Evolutionary conservation across 2,888 invertebrate species (phyloP).

Genomic region (Epirrhoe tristata): DNA sequence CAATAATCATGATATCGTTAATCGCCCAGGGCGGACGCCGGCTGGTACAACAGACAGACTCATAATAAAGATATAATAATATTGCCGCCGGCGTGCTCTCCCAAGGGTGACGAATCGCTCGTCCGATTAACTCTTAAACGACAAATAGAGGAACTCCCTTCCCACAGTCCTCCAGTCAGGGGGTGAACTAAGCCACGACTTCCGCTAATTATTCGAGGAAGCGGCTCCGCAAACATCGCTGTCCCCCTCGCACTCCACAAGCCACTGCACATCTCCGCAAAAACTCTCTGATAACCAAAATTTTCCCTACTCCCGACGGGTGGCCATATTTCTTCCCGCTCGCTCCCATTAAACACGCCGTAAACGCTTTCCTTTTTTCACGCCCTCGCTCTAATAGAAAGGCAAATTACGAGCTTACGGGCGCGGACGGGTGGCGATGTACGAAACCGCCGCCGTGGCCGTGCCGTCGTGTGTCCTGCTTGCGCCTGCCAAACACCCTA

Average conservation of each 20-base stretch:
- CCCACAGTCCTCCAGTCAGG: constrained; percentile 72
- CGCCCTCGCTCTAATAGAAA: constrained; percentile 86
- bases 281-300: constrained; percentile 84
- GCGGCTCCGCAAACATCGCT: constrained; percentile 72
- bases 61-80: constrained; percentile 84
- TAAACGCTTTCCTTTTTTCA: constrained; percentile 86
- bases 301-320: constrained; percentile 83
- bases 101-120: constrained; percentile 84
- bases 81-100: constrained; percentile 74
- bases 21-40: constrained; percentile 69
- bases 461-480: constrained; percentile 68
- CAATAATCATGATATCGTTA: constrained; percentile 81
- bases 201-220: constrained; percentile 83
- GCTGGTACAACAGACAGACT: constrained; percentile 61
- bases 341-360: constrained; percentile 85
- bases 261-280: constrained; percentile 83
- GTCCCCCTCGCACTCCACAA: constrained; percentile 75
- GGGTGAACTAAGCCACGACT: constrained; percentile 84
- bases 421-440: constrained; percentile 85
- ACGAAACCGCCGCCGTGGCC: constrained; percentile 77
- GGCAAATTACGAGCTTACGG: constrained; percentile 86
- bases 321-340: constrained; percentile 85
- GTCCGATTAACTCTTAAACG: constrained; percentile 85
- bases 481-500: constrained; percentile 64
- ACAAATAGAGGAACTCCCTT: constrained; percentile 84